These are phyloP conservation scores for Meloidogyne chitwoodi DNA, from an alignment of 1,140 invertebrate species.

Conservation along the genomic window DNA sequence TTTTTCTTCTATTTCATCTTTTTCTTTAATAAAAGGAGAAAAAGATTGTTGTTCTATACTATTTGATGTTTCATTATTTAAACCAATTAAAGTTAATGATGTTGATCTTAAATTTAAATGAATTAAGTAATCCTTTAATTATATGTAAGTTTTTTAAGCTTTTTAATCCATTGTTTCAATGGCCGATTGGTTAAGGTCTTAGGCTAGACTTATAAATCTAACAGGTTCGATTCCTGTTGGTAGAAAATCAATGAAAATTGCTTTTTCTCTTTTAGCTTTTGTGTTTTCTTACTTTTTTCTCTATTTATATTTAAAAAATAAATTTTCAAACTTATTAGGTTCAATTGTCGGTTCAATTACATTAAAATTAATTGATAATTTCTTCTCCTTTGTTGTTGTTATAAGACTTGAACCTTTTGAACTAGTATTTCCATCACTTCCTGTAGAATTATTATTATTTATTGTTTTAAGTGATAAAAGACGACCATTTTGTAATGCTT, in stretches of 20 bases:
- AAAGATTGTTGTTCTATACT: background rate
- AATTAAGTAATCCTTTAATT: no score
- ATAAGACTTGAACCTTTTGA: background rate
- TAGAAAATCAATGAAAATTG: no score
- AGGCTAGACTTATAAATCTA: no score
- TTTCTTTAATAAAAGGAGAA: background rate
- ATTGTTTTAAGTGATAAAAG: constrained; percentile 8
- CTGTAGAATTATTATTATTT: background rate
- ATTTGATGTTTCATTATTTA: background rate
- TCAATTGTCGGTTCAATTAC: background rate
- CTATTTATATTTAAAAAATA: no score
- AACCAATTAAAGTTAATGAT: background rate
- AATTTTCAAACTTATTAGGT: background rate
- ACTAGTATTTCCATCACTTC: background rate
- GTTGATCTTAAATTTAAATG: background rate
- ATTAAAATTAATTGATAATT: background rate
- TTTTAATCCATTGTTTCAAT: no score
- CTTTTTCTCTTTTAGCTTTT: no score
- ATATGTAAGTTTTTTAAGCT: no score
- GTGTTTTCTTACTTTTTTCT: no score
- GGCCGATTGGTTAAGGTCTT: no score
- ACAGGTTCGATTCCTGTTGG: no score
- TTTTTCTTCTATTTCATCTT: background rate
- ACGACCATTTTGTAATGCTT: constrained; percentile 31
- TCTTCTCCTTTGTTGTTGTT: background rate